phyloP scores from a whole-genome alignment of 2,888 invertebrate genomes.

The Ecliptopera silaceata region DNA sequence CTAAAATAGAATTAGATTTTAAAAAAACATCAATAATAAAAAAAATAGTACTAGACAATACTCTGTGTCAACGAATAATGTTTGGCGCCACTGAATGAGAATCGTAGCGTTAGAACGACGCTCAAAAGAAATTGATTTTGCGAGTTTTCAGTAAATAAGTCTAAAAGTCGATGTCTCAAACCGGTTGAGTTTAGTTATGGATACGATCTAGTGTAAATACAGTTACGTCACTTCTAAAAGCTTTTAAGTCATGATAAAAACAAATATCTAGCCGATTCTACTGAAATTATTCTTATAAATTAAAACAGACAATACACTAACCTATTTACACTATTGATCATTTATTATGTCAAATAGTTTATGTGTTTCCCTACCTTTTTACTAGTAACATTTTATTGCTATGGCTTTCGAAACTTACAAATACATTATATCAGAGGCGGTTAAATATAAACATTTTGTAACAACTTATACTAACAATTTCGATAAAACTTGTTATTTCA shows the following conservation, averaged over 20 bases:
- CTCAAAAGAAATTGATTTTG: too few relatives aligned
- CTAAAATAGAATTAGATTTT: too few relatives aligned
- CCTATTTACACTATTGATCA: slow-evolving; percentile 64
- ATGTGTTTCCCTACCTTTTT: slow-evolving; percentile 51
- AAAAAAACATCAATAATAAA: too few relatives aligned
- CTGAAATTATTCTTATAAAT: slow-evolving; percentile 44
- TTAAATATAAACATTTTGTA: slow-evolving; percentile 7
- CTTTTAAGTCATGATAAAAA: slow-evolving; percentile 50
- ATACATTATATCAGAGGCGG: not conserved
- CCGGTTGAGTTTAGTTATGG: not conserved
- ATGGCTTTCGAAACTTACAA: slow-evolving; percentile 16
- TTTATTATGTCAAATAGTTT: slow-evolving; percentile 44
- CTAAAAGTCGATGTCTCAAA: not conserved
- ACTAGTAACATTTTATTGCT: slow-evolving; percentile 55
- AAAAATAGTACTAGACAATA: too few relatives aligned
- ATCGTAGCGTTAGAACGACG: too few relatives aligned
- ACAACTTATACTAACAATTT: slow-evolving; percentile 1
- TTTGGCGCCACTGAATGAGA: too few relatives aligned
- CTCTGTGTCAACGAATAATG: too few relatives aligned
- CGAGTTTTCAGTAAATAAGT: not conserved
- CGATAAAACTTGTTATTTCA: slow-evolving; percentile 4
- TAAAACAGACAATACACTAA: slow-evolving; percentile 64
- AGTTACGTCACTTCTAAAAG: slow-evolving; percentile 30
- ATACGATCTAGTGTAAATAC: not conserved
- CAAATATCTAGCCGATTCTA: slow-evolving; percentile 63